Evolutionary conservation across 2,888 invertebrate genomes (phyloP).

Genomic region (Caenorhabditis sp.): DNA sequence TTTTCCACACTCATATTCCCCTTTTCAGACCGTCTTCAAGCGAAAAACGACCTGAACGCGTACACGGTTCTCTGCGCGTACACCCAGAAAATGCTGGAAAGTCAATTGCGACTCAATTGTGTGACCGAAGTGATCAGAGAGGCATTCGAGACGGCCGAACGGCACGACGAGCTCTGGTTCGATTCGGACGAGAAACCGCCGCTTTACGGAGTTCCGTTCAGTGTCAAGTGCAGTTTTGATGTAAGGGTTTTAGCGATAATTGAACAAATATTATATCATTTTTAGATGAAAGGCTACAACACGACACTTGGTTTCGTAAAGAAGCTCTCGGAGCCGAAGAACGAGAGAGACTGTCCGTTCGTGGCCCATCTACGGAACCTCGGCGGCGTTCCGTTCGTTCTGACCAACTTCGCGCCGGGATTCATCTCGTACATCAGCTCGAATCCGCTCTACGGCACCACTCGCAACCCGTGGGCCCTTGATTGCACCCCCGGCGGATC

Average conservation of each 20-base stretch:
- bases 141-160: conserved; percentile 69
- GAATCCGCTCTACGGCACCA: conserved; percentile 80
- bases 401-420: conserved; percentile 80
- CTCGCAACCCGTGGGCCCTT: conserved; percentile 80
- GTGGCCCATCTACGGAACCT: conserved; percentile 73
- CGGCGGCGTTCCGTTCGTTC: conserved; percentile 81
- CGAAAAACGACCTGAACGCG: conserved; percentile 68
- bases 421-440: conserved; percentile 75
- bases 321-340: conserved; percentile 75
- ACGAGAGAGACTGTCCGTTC: conserved; percentile 68
- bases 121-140: conserved; percentile 71
- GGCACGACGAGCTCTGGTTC: conserved; percentile 60
- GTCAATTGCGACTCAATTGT: conserved; percentile 74
- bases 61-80: conserved; percentile 73
- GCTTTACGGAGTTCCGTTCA: conserved; percentile 78
- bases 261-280: too few species aligned
- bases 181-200: conserved; percentile 69
- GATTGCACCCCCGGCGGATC: conserved; percentile 80
- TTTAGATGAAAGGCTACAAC: conserved; percentile 78
- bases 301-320: conserved; percentile 79
- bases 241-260: conserved; percentile 38
- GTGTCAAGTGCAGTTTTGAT: conserved; percentile 76
- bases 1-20: too few species aligned
- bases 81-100: conserved; percentile 70
- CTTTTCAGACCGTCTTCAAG: conserved; percentile 71